Conservation (phyloP, 2,113 vertebrate genomes). For the Bungarus multicinctus region DNA sequence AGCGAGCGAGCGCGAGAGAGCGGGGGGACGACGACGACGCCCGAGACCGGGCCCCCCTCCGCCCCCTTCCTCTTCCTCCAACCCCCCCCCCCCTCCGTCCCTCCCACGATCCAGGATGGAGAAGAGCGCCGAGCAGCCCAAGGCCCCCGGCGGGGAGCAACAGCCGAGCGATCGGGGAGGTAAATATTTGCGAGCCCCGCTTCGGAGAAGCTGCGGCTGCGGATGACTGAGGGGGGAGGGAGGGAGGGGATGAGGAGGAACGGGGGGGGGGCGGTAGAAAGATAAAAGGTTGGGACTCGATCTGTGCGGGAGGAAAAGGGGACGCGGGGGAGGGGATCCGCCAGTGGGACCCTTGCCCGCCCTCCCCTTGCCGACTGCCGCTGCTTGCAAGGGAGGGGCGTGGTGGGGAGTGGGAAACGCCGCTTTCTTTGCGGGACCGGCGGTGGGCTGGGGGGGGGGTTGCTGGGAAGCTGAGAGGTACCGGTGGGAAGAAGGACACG, state of each 20-base stretch:
- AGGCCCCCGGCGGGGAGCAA: not conserved
- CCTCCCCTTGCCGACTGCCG: not conserved
- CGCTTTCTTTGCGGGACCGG: not conserved
- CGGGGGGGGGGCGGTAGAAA: not conserved
- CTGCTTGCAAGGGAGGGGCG: not conserved
- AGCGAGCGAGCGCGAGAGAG: fast-evolving
- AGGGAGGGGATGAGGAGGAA: not conserved
- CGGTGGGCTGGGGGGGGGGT: not conserved
- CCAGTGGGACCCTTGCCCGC: not conserved
- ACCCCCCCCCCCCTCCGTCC: not conserved
- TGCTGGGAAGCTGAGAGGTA: fast-evolving
- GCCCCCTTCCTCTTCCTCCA: not conserved
- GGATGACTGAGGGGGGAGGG: not conserved
- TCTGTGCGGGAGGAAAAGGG: not conserved
- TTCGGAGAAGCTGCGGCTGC: not conserved
- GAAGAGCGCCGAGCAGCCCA: not conserved
- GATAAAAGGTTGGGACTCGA: not conserved
- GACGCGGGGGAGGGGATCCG: not conserved
- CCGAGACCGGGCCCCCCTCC: fast-evolving
- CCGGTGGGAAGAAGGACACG: not conserved
- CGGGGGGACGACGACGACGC: not conserved
- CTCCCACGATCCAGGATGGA: not conserved
- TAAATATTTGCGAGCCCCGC: not conserved
- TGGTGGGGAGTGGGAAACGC: not conserved
- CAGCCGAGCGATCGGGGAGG: not conserved